Conservation (phyloP, 1,140 invertebrate genomes). For the Ptiloglossa arizonensis region DNA sequence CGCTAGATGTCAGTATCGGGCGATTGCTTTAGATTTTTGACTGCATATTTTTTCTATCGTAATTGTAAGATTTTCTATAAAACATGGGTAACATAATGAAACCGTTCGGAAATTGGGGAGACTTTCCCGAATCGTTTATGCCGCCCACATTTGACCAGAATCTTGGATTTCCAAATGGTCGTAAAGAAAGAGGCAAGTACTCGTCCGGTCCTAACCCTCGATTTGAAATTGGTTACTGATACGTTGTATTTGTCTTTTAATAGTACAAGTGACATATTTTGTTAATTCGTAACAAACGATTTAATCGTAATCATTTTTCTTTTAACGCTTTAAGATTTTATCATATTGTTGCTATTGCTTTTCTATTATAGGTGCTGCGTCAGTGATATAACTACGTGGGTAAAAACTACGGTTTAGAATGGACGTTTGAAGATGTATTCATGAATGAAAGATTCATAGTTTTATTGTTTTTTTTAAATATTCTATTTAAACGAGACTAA, state of each 20-base stretch:
- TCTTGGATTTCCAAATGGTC: conserved; percentile 87
- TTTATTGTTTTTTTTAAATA: not conserved
- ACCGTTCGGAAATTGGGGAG: conserved; percentile 46
- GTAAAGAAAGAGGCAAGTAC: conserved; percentile 87
- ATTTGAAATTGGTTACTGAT: not conserved
- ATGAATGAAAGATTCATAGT: not conserved
- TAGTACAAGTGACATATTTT: not conserved
- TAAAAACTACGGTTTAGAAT: not conserved
- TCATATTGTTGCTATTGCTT: not conserved
- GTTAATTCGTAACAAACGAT: not conserved
- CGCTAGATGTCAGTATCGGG: conserved; percentile 57
- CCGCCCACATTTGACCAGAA: conserved; percentile 89
- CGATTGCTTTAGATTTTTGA: not conserved
- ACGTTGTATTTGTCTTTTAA: not conserved
- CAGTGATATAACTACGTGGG: conserved; percentile 13
- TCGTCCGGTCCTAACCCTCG: conserved; percentile 65
- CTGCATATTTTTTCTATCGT: not conserved
- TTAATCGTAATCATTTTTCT: not conserved
- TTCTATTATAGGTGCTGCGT: not conserved
- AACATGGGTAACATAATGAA: conserved; percentile 58
- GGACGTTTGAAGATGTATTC: not conserved
- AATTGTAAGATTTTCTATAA: not conserved
- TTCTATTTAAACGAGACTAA: not conserved
- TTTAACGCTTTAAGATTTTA: not conserved
- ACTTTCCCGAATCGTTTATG: conserved; percentile 74